phyloP scores from a whole-genome alignment of 2,888 invertebrate genomes.

The Torymus texanus region DNA sequence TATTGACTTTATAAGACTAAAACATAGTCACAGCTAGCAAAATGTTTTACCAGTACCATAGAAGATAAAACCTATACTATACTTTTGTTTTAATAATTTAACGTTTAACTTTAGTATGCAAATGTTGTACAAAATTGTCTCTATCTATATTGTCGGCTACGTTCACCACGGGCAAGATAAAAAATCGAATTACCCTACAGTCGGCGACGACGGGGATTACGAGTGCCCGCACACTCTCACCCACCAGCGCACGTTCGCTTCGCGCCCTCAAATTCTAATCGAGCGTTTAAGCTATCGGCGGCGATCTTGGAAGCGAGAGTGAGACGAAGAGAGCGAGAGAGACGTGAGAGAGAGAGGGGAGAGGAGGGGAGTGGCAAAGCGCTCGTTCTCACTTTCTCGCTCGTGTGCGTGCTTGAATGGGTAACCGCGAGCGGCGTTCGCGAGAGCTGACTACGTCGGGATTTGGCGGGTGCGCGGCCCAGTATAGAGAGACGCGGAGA shows the following conservation, averaged over 20 bases:
- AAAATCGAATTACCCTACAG: no score
- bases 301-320: slow-evolving; percentile 17
- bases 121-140: no score
- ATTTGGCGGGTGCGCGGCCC: slow-evolving; percentile 7
- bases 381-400: neutral
- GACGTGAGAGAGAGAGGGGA: neutral
- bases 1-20: no score
- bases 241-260: neutral
- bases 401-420: neutral
- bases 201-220: slow-evolving; percentile 9
- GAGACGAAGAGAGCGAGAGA: no score
- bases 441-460: neutral
- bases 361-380: neutral
- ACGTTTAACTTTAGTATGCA: no score
- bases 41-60: no score
- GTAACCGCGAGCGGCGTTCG: slow-evolving; percentile 3
- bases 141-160: no score
- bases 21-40: no score
- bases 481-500: slow-evolving; percentile 2
- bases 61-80: no score
- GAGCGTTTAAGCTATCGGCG: slow-evolving; percentile 43
- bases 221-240: neutral
- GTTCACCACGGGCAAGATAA: no score
- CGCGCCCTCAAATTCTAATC: slow-evolving; percentile 38
- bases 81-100: no score